phyloP scores from a whole-genome alignment of 1,140 invertebrate genomes.

The Hyles vespertilio region DNA sequence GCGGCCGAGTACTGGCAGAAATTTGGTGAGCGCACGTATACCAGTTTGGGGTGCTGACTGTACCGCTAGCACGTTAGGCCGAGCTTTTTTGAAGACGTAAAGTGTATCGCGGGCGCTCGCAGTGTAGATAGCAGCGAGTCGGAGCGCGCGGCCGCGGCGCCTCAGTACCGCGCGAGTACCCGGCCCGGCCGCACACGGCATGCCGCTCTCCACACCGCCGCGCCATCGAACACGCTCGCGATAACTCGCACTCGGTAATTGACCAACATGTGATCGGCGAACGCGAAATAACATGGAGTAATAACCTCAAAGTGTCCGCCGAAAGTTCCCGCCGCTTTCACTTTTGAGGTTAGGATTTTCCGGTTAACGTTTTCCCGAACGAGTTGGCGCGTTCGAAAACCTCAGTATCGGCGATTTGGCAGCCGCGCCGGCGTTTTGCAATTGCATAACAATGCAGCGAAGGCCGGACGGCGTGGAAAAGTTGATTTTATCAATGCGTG shows the following conservation, averaged over 20 bases:
- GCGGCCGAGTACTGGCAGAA: not conserved
- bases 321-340: conserved; percentile 26
- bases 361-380: conserved; percentile 36
- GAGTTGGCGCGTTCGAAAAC: conserved; percentile 37
- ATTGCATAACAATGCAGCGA: conserved; percentile 65
- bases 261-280: conserved; percentile 30
- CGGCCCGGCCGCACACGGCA: conserved; percentile 39
- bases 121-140: conserved; percentile 32
- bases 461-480: conserved; percentile 55
- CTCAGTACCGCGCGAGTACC: conserved; percentile 54
- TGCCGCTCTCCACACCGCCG: conserved; percentile 27
- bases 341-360: conserved; percentile 49
- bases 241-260: conserved; percentile 36
- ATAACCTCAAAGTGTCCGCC: conserved; percentile 22
- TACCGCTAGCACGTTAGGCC: conserved; percentile 26
- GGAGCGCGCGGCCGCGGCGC: conserved; percentile 16
- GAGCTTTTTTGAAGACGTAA: conserved; percentile 45
- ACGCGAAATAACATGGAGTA: conserved; percentile 51
- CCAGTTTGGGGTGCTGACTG: conserved; percentile 28
- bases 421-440: conserved; percentile 34
- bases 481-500: conserved; percentile 29
- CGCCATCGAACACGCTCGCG: conserved; percentile 38
- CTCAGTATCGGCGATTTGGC: conserved; percentile 36
- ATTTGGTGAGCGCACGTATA: conserved; percentile 15
- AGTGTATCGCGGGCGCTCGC: conserved; percentile 30